phyloP scores from a whole-genome alignment of 1,140 invertebrate species.

The Tribolium castaneum region DNA sequence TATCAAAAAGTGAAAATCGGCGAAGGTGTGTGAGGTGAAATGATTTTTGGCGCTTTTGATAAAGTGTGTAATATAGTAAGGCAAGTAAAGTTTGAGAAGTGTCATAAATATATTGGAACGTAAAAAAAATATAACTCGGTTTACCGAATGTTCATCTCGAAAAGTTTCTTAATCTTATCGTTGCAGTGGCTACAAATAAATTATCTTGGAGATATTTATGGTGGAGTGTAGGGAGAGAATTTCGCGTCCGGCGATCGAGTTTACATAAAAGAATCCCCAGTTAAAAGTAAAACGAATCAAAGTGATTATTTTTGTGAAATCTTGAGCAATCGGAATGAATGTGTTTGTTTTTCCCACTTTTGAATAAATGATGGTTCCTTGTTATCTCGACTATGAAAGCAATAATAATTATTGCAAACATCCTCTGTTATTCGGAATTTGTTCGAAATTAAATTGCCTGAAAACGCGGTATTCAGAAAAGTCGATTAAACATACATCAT shows the following conservation, averaged over 20 bases:
- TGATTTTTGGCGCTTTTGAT: slow-evolving; percentile 17
- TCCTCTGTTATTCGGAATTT: background rate
- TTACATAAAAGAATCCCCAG: slow-evolving; percentile 7
- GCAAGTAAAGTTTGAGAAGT: slow-evolving; percentile 12
- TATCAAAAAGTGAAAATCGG: background rate
- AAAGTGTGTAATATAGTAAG: background rate
- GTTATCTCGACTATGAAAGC: slow-evolving; percentile 4
- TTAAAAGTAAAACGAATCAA: slow-evolving; percentile 4
- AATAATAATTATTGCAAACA: slow-evolving; percentile 16
- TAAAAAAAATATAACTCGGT: slow-evolving; percentile 29
- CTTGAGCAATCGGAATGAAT: slow-evolving; percentile 25
- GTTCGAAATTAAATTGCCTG: slow-evolving; percentile 30
- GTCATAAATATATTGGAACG: slow-evolving; percentile 22
- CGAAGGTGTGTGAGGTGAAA: background rate
- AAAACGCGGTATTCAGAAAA: slow-evolving; percentile 18
- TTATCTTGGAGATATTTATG: slow-evolving; percentile 12
- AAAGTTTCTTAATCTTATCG: slow-evolving; percentile 27
- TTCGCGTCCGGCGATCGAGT: background rate
- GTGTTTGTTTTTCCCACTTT: slow-evolving; percentile 31
- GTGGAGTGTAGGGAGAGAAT: background rate
- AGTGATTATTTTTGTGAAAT: slow-evolving; percentile 14
- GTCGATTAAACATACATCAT: slow-evolving; percentile 34
- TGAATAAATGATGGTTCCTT: background rate
- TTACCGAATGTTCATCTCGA: slow-evolving; percentile 23
- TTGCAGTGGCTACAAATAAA: slow-evolving; percentile 21